Base-by-base conservation (phyloP, 2,113 vertebrate species). In the Dicerorhinus sumatrensis region DNA sequence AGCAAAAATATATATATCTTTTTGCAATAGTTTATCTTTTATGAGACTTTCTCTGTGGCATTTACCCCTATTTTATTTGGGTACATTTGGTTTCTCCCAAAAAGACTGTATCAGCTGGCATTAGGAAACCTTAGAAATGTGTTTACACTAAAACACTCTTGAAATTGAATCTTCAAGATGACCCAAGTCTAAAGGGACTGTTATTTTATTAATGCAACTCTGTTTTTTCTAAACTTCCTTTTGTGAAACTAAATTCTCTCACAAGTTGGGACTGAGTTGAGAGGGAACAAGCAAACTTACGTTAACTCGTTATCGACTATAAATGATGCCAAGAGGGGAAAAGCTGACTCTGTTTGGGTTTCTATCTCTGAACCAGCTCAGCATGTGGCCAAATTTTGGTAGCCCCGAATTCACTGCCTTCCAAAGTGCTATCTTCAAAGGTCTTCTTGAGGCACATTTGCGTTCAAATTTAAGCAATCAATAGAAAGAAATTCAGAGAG, bases 101-200 rank as follows among this genome's bases (percentile, higher is more conserved):
- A 86, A 97, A 83, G 73, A 96, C 83, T 29, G 1, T 94, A 76
- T 96, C 79, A n/a, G 33, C 86, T 83, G 89, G 91, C 72, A 95
- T 93, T 72, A 89, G 89, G 89, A 98, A 94, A 93, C 42, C 69
- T 94, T 88, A 89, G 86, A 97, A 83, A 97, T 83, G 58, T 97
- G 92, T 95, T 97, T 97, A 97, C 63, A 72, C 73, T 92, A 65
- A 95, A 96, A 94, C 60, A 75, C 77, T 88, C 94, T 85, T 87
- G 89, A 98, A 98, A 96, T 62, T 4, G 89, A 96, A 96, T 97
- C 91, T 93, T 63, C 36, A 39, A 48, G 42, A 96, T 95, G 92
- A 80, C 69, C 93, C 67, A 63, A 79, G 36, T 85, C 93, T 91
- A 63, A 75, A 91, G 95, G 82, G 81, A 91, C 73, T 80, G 77